These are phyloP conservation scores for Papilio glaucus DNA, from an alignment of 1,140 invertebrate species.

Conservation along the genomic window DNA sequence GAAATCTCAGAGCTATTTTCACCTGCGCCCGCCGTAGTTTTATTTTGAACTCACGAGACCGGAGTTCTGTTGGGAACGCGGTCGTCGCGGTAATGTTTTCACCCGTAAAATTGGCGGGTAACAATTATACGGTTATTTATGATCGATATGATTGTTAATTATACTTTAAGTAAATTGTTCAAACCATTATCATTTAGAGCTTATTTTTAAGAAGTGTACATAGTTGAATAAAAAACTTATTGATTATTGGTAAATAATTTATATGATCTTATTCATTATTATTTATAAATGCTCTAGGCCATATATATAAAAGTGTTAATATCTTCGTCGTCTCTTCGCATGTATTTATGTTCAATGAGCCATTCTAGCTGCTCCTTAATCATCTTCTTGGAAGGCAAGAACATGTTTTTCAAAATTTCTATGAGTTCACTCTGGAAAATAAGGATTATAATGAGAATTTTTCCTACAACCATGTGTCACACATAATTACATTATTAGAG, in stretches of 20 bases:
- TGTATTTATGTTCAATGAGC: slow-evolving; percentile 99
- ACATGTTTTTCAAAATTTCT: slow-evolving; percentile 99
- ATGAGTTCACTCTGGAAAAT: slow-evolving; percentile 92
- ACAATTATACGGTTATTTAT: no score
- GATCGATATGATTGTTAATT: no score
- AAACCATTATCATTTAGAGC: slow-evolving; percentile 14
- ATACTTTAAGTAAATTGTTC: no score
- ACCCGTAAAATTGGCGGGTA: no score
- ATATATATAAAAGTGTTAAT: slow-evolving; percentile 99
- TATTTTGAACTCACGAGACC: no score
- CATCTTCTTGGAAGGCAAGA: slow-evolving; percentile 99
- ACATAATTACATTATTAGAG: neutral
- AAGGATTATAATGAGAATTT: neutral
- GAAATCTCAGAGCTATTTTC: no score
- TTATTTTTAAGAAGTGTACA: slow-evolving; percentile 21
- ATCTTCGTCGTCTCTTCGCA: slow-evolving; percentile 97
- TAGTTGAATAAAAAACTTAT: neutral
- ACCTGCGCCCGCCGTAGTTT: no score
- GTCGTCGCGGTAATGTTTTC: no score
- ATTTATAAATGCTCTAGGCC: slow-evolving; percentile 83
- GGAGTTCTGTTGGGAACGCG: no score
- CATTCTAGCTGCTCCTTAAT: slow-evolving; percentile 99
- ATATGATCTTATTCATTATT: slow-evolving; percentile 67
- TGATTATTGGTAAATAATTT: slow-evolving; percentile 68
- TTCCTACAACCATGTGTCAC: neutral